Conservation (phyloP, 2,888 invertebrate genomes). For the Hypsopygia costalis region DNA sequence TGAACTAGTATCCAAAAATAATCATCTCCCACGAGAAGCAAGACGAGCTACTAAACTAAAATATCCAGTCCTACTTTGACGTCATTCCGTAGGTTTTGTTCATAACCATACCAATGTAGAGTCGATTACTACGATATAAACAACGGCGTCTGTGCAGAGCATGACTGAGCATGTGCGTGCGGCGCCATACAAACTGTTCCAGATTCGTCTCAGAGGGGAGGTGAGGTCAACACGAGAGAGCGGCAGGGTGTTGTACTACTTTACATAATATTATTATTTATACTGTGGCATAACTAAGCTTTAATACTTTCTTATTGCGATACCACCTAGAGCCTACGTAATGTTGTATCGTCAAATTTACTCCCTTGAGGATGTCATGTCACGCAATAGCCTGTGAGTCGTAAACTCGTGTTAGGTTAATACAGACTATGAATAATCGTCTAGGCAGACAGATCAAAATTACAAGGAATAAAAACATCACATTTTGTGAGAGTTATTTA, state of each 20-base stretch:
- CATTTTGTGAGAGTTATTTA: neutral
- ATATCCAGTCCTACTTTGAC: neutral
- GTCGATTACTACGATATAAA: no score
- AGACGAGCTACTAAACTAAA: no score
- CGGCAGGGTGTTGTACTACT: no score
- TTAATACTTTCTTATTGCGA: neutral
- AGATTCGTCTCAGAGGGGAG: no score
- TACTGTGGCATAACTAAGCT: no score
- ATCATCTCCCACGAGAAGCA: no score
- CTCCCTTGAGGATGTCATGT: neutral
- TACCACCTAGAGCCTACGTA: neutral
- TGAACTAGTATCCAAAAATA: no score
- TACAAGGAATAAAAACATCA: neutral
- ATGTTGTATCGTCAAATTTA: neutral
- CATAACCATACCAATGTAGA: neutral
- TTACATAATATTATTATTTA: no score
- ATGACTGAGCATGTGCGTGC: no score
- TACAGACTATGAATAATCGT: constrained; percentile 1
- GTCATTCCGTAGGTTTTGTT: neutral
- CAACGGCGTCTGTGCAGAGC: no score
- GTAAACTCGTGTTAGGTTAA: constrained; percentile 1
- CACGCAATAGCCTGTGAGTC: neutral
- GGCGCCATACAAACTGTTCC: no score
- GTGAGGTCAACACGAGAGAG: no score
- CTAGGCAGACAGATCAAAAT: constrained; percentile 1